These are phyloP conservation scores for Norana najaformis DNA, from an alignment of 2,888 invertebrate species.

Conservation along the genomic window DNA sequence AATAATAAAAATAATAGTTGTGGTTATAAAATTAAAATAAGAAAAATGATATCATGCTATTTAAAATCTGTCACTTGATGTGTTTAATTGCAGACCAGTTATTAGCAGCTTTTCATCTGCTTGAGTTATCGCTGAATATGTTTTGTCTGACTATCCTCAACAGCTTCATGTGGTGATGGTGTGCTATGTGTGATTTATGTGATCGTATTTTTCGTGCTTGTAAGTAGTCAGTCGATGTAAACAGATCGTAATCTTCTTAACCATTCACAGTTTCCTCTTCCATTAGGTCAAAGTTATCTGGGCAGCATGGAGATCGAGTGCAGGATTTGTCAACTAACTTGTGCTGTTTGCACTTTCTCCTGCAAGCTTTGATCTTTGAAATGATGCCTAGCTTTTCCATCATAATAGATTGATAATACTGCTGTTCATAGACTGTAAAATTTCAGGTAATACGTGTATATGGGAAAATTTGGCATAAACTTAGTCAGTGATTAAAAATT, in stretches of 20 bases:
- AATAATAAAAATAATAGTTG: not conserved
- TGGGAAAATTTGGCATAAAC: not conserved
- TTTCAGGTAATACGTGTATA: not conserved
- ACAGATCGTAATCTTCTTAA: not conserved
- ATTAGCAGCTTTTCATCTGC: constrained; percentile 4
- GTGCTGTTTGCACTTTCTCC: not conserved
- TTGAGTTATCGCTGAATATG: not conserved
- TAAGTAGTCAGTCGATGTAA: not conserved
- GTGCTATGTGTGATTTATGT: constrained; percentile 13
- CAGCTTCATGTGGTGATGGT: constrained; percentile 1
- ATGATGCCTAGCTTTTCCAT: not conserved
- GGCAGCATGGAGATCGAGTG: not conserved
- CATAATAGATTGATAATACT: not conserved
- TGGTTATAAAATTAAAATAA: not conserved
- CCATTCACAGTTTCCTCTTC: not conserved
- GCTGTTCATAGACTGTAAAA: not conserved
- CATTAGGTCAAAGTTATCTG: not conserved
- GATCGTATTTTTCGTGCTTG: not conserved
- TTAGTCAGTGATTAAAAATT: not conserved
- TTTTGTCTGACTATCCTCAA: not conserved
- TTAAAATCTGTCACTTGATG: not conserved
- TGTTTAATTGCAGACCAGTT: not conserved
- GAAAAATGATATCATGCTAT: not conserved
- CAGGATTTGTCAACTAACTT: constrained; percentile 1
- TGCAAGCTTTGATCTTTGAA: not conserved